phyloP scores from a whole-genome alignment of 2,888 invertebrate genomes.

The Leptinotarsa haldemani region DNA sequence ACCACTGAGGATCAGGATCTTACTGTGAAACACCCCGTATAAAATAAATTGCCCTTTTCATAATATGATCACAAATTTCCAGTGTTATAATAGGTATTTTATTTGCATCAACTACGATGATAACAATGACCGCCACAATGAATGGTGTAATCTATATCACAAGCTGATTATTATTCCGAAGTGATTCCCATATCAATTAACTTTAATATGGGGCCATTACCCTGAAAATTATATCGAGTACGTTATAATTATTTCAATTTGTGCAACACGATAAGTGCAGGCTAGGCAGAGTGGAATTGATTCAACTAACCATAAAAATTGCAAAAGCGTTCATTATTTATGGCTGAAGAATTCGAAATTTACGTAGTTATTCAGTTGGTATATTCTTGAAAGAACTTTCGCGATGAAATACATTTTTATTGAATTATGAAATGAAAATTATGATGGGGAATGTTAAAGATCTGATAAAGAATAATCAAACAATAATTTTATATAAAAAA shows the following conservation, averaged over 20 bases:
- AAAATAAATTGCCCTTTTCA: too few relatives aligned
- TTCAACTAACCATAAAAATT: constrained; percentile 9
- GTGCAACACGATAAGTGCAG: constrained; percentile 15
- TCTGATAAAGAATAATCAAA: too few relatives aligned
- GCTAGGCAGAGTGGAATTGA: constrained; percentile 1
- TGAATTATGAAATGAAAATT: too few relatives aligned
- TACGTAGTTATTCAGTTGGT: not conserved
- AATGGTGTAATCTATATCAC: not conserved
- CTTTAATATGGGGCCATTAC: constrained; percentile 12
- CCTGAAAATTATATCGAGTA: constrained; percentile 13
- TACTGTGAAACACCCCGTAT: too few relatives aligned
- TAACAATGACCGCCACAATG: not conserved
- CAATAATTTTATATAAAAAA: too few relatives aligned
- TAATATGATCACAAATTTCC: too few relatives aligned
- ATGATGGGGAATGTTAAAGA: too few relatives aligned
- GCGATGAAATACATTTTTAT: too few relatives aligned
- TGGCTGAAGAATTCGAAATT: not conserved
- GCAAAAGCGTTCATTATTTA: constrained; percentile 3
- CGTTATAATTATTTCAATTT: constrained; percentile 18
- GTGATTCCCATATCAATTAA: constrained; percentile 16
- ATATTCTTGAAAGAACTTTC: not conserved
- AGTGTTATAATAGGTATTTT: too few relatives aligned
- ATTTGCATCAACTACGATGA: too few relatives aligned
- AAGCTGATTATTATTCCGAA: constrained; percentile 2
- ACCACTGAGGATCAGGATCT: too few relatives aligned